These are phyloP conservation scores for Mnemiopsis leidyi DNA, from an alignment of 37 sponge, comb jelly and placozoan genomes.

Conservation along the genomic window DNA sequence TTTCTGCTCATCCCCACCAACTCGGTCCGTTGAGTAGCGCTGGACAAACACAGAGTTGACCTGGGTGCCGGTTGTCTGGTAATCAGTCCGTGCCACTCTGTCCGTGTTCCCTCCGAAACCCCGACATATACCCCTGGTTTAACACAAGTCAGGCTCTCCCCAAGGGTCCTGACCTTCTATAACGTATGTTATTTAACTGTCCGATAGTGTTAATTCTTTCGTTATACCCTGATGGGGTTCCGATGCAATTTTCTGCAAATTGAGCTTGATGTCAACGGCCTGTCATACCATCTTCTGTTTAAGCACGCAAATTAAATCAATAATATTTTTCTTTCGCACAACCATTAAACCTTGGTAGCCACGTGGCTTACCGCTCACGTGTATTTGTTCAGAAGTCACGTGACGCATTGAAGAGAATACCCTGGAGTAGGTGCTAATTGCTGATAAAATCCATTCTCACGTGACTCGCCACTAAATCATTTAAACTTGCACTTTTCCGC, in stretches of 20 bases:
- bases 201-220: constrained; percentile 16
- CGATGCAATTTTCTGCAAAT: constrained; percentile 59
- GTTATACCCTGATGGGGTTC: constrained; percentile 41
- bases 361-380: neutral
- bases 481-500: constrained; percentile 65
- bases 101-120: neutral
- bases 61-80: neutral
- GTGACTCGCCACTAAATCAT: constrained; percentile 8
- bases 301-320: constrained; percentile 62
- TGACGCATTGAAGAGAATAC: neutral
- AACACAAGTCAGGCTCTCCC: neutral
- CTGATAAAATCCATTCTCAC: constrained; percentile 32
- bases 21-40: too few species aligned
- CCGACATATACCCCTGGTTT: neutral
- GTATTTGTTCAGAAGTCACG: constrained; percentile 7
- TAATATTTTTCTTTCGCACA: constrained; percentile 61
- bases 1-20: too few species aligned
- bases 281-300: constrained; percentile 37
- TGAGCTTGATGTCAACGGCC: constrained; percentile 52
- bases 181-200: constrained; percentile 29
- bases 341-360: constrained; percentile 51
- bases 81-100: neutral
- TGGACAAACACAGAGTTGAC: too few species aligned
- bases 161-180: neutral
- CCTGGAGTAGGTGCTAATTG: constrained; percentile 64